Percentiles rank a stretch among this genome's conserved stretches.
phyloP scores from a whole-genome alignment of 2,888 invertebrate genomes.

The Mellilla xanthometata region DNA sequence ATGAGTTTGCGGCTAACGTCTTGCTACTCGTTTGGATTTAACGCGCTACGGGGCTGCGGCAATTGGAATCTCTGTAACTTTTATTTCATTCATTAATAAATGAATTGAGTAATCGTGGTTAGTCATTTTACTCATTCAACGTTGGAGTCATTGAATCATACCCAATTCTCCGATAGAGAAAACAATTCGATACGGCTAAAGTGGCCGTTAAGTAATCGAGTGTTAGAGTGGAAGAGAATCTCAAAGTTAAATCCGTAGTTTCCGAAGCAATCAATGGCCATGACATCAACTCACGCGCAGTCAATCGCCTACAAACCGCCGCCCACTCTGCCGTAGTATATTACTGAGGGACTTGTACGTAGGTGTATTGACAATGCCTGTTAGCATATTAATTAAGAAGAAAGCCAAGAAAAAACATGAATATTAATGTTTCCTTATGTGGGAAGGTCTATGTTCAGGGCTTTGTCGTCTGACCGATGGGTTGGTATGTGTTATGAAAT shows the following conservation, averaged over 20 bases:
- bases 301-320: conserved; percentile 56
- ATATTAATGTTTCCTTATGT: conserved; percentile 60
- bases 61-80: too few species aligned
- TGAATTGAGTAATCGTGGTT: too few species aligned
- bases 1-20: conserved; percentile 7
- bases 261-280: conserved; percentile 57
- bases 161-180: conserved; percentile 11
- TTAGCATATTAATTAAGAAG: conserved; percentile 80
- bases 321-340: conserved; percentile 50
- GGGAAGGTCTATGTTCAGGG: conserved; percentile 31
- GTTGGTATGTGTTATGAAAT: too few species aligned
- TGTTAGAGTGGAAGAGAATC: conserved; percentile 20
- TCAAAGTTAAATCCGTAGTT: conserved; percentile 29
- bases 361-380: conserved; percentile 76
- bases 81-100: too few species aligned
- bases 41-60: too few species aligned
- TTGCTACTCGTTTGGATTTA: neutral
- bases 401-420: conserved; percentile 71
- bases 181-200: conserved; percentile 7
- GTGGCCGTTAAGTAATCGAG: conserved; percentile 17
- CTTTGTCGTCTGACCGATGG: neutral
- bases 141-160: conserved; percentile 5
- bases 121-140: conserved; percentile 8
- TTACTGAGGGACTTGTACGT: conserved; percentile 55
- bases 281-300: conserved; percentile 64